Evolutionary conservation across 2,888 invertebrate genomes (phyloP).

Genomic region (Melanophora roralis): DNA sequence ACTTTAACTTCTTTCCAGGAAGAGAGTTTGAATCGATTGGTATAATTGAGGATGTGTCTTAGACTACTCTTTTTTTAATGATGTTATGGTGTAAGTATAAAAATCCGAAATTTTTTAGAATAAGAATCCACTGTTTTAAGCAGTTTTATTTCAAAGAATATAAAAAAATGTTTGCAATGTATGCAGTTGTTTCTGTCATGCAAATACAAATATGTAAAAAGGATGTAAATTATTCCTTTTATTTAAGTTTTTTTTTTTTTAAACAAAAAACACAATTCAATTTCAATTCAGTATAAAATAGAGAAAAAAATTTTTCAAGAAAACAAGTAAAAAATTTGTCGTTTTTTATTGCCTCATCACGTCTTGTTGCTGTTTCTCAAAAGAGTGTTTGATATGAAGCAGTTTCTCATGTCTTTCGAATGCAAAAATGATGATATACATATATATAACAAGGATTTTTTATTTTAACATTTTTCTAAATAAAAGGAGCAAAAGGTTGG

Average conservation of each 20-base stretch:
- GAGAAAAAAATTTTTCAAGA: neutral
- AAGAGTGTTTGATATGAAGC: constrained; percentile 13
- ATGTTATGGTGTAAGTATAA: no score
- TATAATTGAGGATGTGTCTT: no score
- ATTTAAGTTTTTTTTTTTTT: neutral
- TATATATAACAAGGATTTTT: constrained; percentile 32
- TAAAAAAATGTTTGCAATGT: neutral
- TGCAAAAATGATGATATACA: constrained; percentile 25
- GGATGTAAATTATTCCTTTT: neutral
- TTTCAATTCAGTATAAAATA: constrained; percentile 6
- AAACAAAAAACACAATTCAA: constrained; percentile 26
- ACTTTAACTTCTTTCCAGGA: no score
- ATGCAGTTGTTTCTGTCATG: neutral
- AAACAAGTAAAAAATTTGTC: constrained; percentile 10
- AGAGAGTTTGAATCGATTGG: no score
- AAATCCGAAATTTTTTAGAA: no score
- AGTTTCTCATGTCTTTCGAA: constrained; percentile 9
- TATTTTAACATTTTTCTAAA: constrained; percentile 4
- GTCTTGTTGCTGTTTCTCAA: constrained; percentile 38
- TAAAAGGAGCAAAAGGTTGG: neutral
- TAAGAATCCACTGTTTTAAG: neutral
- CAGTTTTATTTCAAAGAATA: neutral
- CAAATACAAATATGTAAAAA: no score
- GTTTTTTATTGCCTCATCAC: neutral
- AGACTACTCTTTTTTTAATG: no score